Percentiles rank a stretch among this genome's conserved stretches.
Conservation (phyloP, 2,888 invertebrate genomes). For the Synergus japonicus region DNA sequence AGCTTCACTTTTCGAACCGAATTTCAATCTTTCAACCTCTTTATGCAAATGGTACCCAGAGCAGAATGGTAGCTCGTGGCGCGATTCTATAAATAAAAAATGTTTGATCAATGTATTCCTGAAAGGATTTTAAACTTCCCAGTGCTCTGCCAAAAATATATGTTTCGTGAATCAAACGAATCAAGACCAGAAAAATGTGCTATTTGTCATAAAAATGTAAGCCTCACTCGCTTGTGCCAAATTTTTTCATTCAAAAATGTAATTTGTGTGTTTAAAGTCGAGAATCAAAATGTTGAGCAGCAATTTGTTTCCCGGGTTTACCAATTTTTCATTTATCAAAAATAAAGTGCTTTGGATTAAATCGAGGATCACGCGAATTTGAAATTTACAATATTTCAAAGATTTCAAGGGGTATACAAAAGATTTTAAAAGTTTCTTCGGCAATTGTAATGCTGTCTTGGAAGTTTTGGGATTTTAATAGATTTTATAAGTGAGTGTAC, state of each 20-base stretch:
- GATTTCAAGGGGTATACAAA: no score
- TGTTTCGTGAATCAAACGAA: background rate
- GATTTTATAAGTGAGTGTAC: no score
- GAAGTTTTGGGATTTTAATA: no score
- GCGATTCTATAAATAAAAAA: slow-evolving; percentile 37
- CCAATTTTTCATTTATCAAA: no score
- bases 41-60: slow-evolving; percentile 22
- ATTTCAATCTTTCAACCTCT: slow-evolving; percentile 6
- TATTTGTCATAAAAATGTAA: background rate
- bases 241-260: background rate
- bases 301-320: background rate
- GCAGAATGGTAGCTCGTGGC: slow-evolving; percentile 29
- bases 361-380: no score
- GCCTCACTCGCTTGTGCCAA: background rate
- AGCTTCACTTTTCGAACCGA: background rate
- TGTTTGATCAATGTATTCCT: slow-evolving; percentile 39
- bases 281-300: background rate
- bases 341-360: no score
- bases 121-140: background rate
- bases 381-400: no score
- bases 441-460: no score
- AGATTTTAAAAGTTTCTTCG: no score
- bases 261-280: background rate
- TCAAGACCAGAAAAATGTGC: background rate
- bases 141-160: slow-evolving; percentile 20